A percentile compares a stretch with the other conserved stretches of the same genome.
Conservation (phyloP, 2,797 vertebrate genomes). For the Silurus aristotelis region DNA sequence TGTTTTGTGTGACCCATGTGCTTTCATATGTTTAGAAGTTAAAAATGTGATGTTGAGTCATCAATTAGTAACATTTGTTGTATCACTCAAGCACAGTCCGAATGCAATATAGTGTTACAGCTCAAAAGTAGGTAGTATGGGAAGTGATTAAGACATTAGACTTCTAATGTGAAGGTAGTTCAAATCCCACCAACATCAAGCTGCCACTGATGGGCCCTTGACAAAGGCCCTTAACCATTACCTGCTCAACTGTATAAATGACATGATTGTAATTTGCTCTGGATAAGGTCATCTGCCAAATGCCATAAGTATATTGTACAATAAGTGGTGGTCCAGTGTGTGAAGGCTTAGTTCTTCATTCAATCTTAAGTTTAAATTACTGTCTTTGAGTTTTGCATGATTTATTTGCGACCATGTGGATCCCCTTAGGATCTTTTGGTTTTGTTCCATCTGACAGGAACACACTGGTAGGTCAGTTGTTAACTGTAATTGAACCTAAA, state of each 20-base stretch:
- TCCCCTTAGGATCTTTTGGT: neutral
- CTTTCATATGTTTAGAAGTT: slow-evolving; percentile 3
- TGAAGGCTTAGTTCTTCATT: too few relatives aligned
- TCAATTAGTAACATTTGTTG: neutral
- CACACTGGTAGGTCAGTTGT: neutral
- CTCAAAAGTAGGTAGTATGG: neutral
- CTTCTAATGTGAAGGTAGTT: too few relatives aligned
- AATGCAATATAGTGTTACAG: neutral
- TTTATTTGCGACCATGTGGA: neutral
- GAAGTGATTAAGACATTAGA: too few relatives aligned
- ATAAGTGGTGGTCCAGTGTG: too few relatives aligned
- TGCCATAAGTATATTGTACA: too few relatives aligned
- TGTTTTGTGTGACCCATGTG: slow-evolving; percentile 10
- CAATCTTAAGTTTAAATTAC: neutral
- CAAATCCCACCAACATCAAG: too few relatives aligned
- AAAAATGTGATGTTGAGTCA: neutral
- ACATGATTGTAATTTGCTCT: too few relatives aligned
- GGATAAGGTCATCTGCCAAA: too few relatives aligned
- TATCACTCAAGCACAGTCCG: neutral
- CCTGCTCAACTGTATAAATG: too few relatives aligned
- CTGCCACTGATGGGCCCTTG: too few relatives aligned
- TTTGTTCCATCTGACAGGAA: neutral
- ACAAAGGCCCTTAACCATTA: too few relatives aligned
- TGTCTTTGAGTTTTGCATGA: neutral
- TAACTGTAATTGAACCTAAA: neutral